phyloP scores from a whole-genome alignment of 2,797 vertebrate genomes.

The Microcaecilia unicolor region DNA sequence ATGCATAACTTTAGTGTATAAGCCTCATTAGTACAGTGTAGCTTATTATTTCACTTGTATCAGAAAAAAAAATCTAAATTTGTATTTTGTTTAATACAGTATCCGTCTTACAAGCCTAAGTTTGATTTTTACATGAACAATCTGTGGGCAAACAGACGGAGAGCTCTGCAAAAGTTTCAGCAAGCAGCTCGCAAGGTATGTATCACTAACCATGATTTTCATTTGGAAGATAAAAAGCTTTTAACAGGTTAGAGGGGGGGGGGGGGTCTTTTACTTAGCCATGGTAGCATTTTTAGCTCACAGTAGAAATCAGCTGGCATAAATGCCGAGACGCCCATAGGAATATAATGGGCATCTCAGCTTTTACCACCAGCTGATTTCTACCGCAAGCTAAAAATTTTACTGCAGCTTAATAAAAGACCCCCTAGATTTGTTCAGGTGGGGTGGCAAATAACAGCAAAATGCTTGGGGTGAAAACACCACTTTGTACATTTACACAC shows the following conservation, averaged over 20 bases:
- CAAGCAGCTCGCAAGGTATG: constrained; percentile 78
- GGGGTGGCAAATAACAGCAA: too few relatives aligned
- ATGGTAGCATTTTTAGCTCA: too few relatives aligned
- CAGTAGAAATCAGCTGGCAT: too few relatives aligned
- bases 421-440: too few relatives aligned
- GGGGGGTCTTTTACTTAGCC: too few relatives aligned
- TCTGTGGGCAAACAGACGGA: constrained; percentile 53
- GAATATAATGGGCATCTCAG: too few relatives aligned
- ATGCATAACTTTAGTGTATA: neutral
- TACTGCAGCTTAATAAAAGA: too few relatives aligned
- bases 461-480: too few relatives aligned
- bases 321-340: too few relatives aligned
- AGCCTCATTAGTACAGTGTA: neutral
- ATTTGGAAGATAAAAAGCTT: neutral
- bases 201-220: neutral
- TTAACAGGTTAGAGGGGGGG: accelerated
- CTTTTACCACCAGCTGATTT: too few relatives aligned
- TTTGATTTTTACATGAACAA: constrained; percentile 61
- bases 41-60: neutral
- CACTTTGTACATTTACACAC: too few relatives aligned
- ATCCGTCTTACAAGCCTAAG: constrained; percentile 10
- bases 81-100: neutral
- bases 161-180: constrained; percentile 65
- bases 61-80: neutral
- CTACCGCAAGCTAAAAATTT: too few relatives aligned